Base-by-base conservation (phyloP, 2,113 vertebrate species). In the Bombycilla garrulus region DNA sequence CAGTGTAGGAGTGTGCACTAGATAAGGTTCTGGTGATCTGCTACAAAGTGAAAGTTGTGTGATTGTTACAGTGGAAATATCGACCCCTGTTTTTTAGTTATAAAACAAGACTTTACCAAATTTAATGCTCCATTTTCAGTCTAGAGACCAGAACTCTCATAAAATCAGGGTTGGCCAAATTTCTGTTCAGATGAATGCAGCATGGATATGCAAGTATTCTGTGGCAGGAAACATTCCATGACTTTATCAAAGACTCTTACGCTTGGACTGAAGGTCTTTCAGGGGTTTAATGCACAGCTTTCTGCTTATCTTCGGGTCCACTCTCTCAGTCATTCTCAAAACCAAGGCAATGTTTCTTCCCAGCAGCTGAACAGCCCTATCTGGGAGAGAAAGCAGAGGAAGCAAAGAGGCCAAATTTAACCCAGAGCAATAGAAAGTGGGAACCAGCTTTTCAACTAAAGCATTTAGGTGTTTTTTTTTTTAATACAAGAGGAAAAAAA, bases 251-350 rank as follows among this genome's bases (percentile, higher is more conserved):
- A 79, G 70, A 3, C 61, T 62, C 93, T 96, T 82, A 96, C 96
- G 24, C 79, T 51, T 95, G 54, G 66, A 14, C 40, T 45, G 44
- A 65, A 15, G 8, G 5, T 60, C 72, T 56, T 97, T 92, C 28
- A 85, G 96, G 31, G 97, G 80, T 93, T 98, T 98, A 53, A 82
- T 85, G 62, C 97, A 98, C 92, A 97, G 80, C 81, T 86, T 88
- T 58, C 88, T 97, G 62, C 50, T 94, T 79, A 60, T 90, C 84
- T 76, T 96, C 3, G 3, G 57, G 45, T 94, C 51, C 54, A 62
- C 60, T 80, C 74, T 92, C 81, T 87, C 82, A 35, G 81, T 58
- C 38, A 87, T 81, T 40, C 71, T 96, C 35, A 97, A 51, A 38
- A 93, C 4, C 4, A 71, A 92, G 47, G 86, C 82, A 79, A 80